Evolutionary conservation across 2,797 vertebrate genomes (phyloP), one percentile per base, ranked within the genome.

Genomic region (Trichosurus vulpecula): DNA sequence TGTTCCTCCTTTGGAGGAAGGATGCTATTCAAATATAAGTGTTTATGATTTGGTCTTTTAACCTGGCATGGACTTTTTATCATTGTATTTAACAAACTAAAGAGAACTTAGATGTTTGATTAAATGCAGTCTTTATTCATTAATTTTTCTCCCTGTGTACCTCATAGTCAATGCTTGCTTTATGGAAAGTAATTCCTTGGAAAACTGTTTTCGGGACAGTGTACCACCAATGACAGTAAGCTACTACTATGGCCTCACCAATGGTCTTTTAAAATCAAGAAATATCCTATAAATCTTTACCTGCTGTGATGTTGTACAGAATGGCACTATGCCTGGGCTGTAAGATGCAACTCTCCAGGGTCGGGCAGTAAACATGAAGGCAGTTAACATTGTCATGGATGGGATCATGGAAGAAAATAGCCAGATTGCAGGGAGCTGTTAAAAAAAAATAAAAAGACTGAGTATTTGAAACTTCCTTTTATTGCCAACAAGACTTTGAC

Each of bases 371-470:
- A 31, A 99, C 11, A 52, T 99, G 99, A 97, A 99, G 98, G 97
- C 99, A 99, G 98, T 99, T 99, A 91, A 97, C 98, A 0, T 97
- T 99, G 94, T 99, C 98, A 41, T 99, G 98, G 91, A 98, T 96
- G 51, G 98, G 97, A 57, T 99, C 99, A 0, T 99, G 99, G 98
- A 99, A 99, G 98, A 99, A 99, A 97, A 99, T 98, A 31, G 99
- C 99, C 98, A 99, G 94, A 95, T 99, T 99, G 97, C 99, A 99
- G 98, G 99, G 99, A 94, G 99, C 99, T 99, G 90, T 0, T 97
- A 31, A 92, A 96, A 61, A 61, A 13, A 61, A 27, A 95, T n/a
- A 97, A 95, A 94, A n/a, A 0, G 92, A 51, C 66, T 89, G 90
- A 1, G 4, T 19, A 12, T 89, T 14, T 92, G n/a, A 47, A 51